Percentiles rank a stretch among this genome's conserved stretches.
Conservation (phyloP, 2,888 invertebrate species). For the Lepidochitona cinerea region DNA sequence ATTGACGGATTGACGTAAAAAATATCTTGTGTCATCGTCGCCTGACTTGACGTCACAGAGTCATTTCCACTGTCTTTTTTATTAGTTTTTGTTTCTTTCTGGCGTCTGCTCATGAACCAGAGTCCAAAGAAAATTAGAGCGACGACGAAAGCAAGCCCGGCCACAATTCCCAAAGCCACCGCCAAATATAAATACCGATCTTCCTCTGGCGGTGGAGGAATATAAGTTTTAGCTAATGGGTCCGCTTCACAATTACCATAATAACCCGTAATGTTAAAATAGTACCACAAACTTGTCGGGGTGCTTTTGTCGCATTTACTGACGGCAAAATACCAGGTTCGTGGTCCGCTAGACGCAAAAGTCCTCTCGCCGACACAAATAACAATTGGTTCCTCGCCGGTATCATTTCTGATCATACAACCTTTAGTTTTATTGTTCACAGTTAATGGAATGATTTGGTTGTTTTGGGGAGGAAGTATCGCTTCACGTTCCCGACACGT, state of each 20-base stretch:
- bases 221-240: constrained; percentile 47
- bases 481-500: constrained; percentile 49
- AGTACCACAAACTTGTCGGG: constrained; percentile 53
- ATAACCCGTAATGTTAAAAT: constrained; percentile 57
- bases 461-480: constrained; percentile 50
- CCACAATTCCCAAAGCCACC: constrained; percentile 54
- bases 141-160: constrained; percentile 49
- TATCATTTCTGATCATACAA: constrained; percentile 47
- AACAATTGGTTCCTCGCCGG: constrained; percentile 48
- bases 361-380: constrained; percentile 59
- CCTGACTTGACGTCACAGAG: constrained; percentile 57
- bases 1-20: constrained; percentile 64
- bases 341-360: constrained; percentile 50
- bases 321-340: constrained; percentile 60
- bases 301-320: constrained; percentile 46
- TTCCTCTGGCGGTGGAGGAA: constrained; percentile 34
- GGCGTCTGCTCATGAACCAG: constrained; percentile 47
- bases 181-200: constrained; percentile 45
- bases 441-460: constrained; percentile 57
- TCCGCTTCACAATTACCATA: constrained; percentile 62
- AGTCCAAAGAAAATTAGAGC: constrained; percentile 53
- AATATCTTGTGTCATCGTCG: constrained; percentile 64
- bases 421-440: constrained; percentile 48
- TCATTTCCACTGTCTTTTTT: constrained; percentile 34
- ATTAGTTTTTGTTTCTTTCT: constrained; percentile 38